Percentiles rank a stretch among this genome's conserved stretches.
Evolutionary conservation across 2,113 vertebrate species (phyloP).

Genomic region (Chloroceryle aenea): DNA sequence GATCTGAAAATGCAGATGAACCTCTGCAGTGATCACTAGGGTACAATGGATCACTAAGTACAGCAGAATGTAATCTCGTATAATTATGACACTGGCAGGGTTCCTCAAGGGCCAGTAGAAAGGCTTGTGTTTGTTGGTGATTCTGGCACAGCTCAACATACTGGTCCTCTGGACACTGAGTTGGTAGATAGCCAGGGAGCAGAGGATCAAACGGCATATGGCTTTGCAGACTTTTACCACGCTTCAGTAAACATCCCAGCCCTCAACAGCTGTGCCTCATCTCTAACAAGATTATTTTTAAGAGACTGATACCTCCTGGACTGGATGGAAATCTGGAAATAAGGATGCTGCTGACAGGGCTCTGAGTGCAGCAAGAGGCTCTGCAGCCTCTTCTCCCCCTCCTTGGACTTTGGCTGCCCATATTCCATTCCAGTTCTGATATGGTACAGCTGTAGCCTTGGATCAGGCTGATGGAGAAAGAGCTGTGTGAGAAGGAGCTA

Average conservation of each 20-base stretch:
- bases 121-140: constrained; percentile 1
- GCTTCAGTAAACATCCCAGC: constrained; percentile 47
- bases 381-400: accelerated
- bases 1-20: neutral
- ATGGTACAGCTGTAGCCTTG: neutral
- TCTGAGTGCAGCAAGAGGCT: neutral
- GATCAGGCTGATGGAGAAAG: neutral
- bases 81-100: neutral
- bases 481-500: neutral
- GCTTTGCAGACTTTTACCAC: constrained; percentile 28
- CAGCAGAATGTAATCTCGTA: neutral
- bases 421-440: neutral
- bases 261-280: constrained; percentile 45
- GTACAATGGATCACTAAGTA: neutral
- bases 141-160: constrained; percentile 38
- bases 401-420: neutral
- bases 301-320: constrained; percentile 49
- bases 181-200: constrained; percentile 54
- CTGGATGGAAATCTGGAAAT: constrained; percentile 46
- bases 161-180: constrained; percentile 30
- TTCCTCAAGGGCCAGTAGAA: neutral
- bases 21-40: neutral
- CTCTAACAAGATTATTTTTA: constrained; percentile 62
- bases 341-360: neutral
- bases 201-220: constrained; percentile 60